Conservation (phyloP, 2,113 vertebrate genomes). For the Acrocephalus arundinaceus region DNA sequence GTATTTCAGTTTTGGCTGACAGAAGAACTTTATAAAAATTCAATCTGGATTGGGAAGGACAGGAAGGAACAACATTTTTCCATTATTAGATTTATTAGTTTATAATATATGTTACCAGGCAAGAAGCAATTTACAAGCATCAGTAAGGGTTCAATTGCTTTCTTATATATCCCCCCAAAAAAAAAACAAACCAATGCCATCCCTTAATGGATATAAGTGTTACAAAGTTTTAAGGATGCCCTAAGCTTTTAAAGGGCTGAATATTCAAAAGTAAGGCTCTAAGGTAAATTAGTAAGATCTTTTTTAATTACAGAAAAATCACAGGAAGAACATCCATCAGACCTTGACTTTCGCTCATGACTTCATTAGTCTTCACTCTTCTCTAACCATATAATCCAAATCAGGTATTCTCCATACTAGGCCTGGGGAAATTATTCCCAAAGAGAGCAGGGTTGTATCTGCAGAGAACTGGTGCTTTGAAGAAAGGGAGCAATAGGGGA, state of each 20-base stretch:
- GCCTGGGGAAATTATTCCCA: neutral
- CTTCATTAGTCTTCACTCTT: neutral
- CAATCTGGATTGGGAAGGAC: neutral
- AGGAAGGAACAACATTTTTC: neutral
- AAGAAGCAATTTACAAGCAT: conserved; percentile 8
- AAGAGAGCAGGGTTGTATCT: neutral
- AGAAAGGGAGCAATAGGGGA: fast-evolving
- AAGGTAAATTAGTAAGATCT: neutral
- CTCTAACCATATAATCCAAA: neutral
- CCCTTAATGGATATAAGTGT: neutral
- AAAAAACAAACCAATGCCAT: neutral
- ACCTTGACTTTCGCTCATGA: neutral
- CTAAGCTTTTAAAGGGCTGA: neutral
- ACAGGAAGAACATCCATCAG: neutral
- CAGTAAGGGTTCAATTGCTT: neutral
- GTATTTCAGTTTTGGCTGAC: neutral
- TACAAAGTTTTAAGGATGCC: neutral
- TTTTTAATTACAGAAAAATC: conserved; percentile 3
- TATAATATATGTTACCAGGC: neutral
- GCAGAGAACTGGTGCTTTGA: neutral
- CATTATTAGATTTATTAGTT: conserved; percentile 46
- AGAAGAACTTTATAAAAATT: neutral
- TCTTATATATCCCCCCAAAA: neutral
- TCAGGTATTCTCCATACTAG: neutral
- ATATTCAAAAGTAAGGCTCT: conserved; percentile 22